Base-by-base conservation (phyloP, 2,888 invertebrate genomes). In the Chymomyza amoena region DNA sequence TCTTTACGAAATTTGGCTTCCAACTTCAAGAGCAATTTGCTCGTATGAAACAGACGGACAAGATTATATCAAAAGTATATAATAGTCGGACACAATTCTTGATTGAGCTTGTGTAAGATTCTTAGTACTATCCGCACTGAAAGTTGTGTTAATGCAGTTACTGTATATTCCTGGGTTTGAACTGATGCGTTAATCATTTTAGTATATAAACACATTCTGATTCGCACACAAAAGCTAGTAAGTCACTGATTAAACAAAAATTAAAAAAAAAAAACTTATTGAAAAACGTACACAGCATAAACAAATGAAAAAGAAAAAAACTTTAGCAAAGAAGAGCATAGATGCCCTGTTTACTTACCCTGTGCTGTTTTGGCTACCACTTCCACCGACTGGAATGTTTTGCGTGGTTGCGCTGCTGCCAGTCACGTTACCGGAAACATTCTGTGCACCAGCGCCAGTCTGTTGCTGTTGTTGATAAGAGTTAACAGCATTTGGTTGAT, bases 381-480 rank as follows among this genome's bases (percentile, higher is more conserved):
- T 88, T 79, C 89, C 90, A 73, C 91, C 91, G 70, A 90, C 91
- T 79, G 92, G 91, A 91, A 92, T 91, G 91, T 91, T 92, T 90
- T 91, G 92, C 77, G 90, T 85, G 72, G 91, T 83, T 70, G 81
- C 86, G 57, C 82, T 80, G 69, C 85, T 80, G 71, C 87, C 89
- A 52, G 89, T 81, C 73, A 80, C 80, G 64, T 73, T 81, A 69
- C 85, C 87, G 62, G 89, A 73, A 69, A 80, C 84, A 78, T 77
- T 88, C 77, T 90, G 91, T 50, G 84, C 84, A 50, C 82, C 83
- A 61, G 81, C 77, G 59, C 78, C 82, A 72, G 82, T 83, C 66
- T 75, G 77, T 61, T 80, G 91, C 75, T 91, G 91, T 77, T 92
- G 92, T 77, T 92, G 92, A 81, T 92, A 92, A 69, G 92, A 90